Conservation (phyloP, 2,113 vertebrate genomes). For the Heterochromis multidens region DNA sequence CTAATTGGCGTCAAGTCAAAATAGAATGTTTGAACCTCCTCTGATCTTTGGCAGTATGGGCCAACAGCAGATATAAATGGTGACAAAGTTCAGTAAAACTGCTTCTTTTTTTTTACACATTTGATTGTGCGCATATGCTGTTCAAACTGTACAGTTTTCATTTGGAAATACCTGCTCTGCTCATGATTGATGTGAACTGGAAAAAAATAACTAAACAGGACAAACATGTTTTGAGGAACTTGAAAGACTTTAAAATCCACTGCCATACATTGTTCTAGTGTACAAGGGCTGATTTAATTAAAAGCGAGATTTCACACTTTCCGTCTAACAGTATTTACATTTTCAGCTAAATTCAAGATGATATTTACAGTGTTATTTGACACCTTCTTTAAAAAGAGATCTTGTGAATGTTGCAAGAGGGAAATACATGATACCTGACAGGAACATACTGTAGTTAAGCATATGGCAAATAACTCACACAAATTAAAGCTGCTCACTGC, state of each 20-base stretch:
- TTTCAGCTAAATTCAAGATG: neutral
- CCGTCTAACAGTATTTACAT: neutral
- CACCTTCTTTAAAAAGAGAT: neutral
- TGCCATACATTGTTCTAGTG: neutral
- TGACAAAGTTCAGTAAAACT: constrained; percentile 6
- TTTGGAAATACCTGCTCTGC: neutral
- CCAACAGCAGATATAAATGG: neutral
- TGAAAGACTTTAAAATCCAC: neutral
- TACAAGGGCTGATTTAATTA: neutral
- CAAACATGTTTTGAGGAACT: constrained; percentile 28
- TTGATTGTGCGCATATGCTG: neutral
- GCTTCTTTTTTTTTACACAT: neutral
- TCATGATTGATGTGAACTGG: neutral
- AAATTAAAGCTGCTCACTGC: neutral
- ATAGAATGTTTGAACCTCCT: constrained; percentile 38
- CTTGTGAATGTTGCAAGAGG: neutral
- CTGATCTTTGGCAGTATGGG: neutral
- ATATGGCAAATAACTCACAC: neutral
- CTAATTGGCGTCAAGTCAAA: constrained; percentile 61
- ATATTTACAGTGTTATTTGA: neutral
- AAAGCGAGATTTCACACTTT: neutral
- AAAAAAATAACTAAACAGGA: neutral
- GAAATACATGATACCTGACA: neutral
- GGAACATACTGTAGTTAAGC: neutral
- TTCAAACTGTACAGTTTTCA: neutral